Base-by-base conservation (phyloP, 2,888 invertebrate species). In the Catocala sponsa region DNA sequence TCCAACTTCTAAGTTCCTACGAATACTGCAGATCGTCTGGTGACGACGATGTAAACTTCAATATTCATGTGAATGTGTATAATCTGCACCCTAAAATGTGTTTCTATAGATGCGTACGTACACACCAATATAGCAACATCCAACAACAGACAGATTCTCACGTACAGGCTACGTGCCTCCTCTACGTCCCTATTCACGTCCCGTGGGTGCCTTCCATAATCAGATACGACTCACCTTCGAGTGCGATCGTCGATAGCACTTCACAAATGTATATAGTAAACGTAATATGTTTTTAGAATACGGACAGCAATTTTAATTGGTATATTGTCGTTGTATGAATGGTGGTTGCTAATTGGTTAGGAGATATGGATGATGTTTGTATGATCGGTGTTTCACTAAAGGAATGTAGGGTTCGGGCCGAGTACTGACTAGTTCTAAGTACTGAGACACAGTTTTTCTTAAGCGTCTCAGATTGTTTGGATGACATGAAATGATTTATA, bases 221-320 rank as follows among this genome's bases (percentile, higher is more conserved):
- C 78, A 57, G 78, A 77, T 77, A 76, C 61, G 63, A 54, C 55
- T 58, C 61, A 61, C 63, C 65, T 68, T 59, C 68, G 65, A 60
- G 55, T 43, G 55, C 63, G 75, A 74, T 74, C 65, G 25, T 49
- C 53, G 75, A 75, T 75, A 74, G 55, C 54, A 54, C 65, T 66
- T 57, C 59, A 63, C 56, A 68, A 74, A 68, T 65, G 77, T 74
- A 63, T 76, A 63, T 67, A 56, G 55, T 59, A 69, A 63, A 76
- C 55, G 50, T 68, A 64, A 58, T 33, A 63, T 63, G 55, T 59
- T 76, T 73, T 62, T 59, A 52, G 57, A 63, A 70, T 63, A 70
- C 61, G 59, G 61, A 74, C 57, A 53, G 51, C 70, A 73, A 63
- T 66, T 76, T 76, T 74, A 74, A 76, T 74, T 73, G 63, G 74